A percentile compares a stretch with the other conserved stretches of the same genome.
Conservation (phyloP, 2,888 invertebrate genomes). For the Myathropa florea region DNA sequence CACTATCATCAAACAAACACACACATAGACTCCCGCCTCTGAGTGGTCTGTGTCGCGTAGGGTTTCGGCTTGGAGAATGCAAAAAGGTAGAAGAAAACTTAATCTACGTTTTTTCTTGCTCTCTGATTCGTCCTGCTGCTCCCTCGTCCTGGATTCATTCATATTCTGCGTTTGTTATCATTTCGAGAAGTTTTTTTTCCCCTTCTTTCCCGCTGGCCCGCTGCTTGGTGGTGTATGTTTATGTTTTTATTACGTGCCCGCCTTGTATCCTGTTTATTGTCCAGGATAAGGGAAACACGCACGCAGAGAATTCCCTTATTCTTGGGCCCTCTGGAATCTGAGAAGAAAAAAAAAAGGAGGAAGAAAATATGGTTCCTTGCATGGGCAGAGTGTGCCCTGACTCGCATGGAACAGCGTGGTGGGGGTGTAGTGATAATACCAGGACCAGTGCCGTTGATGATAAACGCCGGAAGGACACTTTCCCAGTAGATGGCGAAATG, state of each 20-base stretch:
- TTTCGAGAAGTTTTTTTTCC: constrained; percentile 28
- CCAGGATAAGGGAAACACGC: constrained; percentile 51
- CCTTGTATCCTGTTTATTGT: constrained; percentile 66
- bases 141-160: constrained; percentile 17
- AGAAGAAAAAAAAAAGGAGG: neutral
- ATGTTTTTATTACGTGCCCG: constrained; percentile 64
- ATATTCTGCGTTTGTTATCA: constrained; percentile 58
- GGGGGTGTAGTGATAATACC: constrained; percentile 8
- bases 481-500: constrained; percentile 20
- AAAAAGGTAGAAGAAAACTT: constrained; percentile 36
- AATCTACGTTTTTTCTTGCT: constrained; percentile 6
- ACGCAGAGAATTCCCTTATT: constrained; percentile 8
- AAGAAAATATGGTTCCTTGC: constrained; percentile 38
- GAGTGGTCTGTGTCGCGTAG: neutral
- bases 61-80: constrained; percentile 13
- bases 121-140: neutral
- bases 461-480: constrained; percentile 58
- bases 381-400: neutral
- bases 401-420: constrained; percentile 1
- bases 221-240: constrained; percentile 42
- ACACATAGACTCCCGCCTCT: neutral
- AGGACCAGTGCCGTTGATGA: constrained; percentile 38
- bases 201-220: neutral
- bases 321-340: neutral
- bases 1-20: too few relatives aligned